A percentile compares a stretch with the other conserved stretches of the same genome.
Evolutionary conservation across 2,797 vertebrate species (phyloP).

Genomic region (Scyliorhinus canicula): DNA sequence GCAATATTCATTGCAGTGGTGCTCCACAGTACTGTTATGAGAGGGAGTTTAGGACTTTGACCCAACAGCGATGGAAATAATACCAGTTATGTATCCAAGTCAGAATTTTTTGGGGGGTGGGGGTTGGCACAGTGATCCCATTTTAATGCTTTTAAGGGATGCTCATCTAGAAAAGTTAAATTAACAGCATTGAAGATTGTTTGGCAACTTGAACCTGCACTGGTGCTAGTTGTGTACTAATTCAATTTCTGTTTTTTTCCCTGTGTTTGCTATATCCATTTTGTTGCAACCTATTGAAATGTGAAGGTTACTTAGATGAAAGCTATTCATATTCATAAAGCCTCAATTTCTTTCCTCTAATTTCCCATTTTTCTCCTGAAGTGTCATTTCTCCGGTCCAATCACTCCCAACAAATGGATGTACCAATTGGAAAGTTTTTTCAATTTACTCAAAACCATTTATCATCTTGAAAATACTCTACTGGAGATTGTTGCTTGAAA

Average conservation of each 20-base stretch:
- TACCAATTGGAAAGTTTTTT: background rate
- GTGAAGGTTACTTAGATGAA: background rate
- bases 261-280: background rate
- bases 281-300: background rate
- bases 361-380: background rate
- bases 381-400: background rate
- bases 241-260: background rate
- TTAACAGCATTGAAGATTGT: background rate
- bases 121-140: too few relatives aligned
- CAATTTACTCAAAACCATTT: background rate
- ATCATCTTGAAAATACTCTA: background rate
- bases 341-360: background rate
- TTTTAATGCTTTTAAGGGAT: too few relatives aligned
- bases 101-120: too few relatives aligned
- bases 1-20: background rate
- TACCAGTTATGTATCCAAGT: too few relatives aligned
- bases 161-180: background rate
- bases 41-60: background rate
- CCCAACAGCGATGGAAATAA: background rate
- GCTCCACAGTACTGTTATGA: background rate
- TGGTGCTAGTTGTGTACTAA: background rate
- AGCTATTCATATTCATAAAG: background rate
- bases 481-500: background rate
- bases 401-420: background rate
- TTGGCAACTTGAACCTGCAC: background rate